Evolutionary conservation across 2,113 vertebrate genomes (phyloP), one percentile per base, ranked within the genome.

Genomic region (Oplegnathus fasciatus): DNA sequence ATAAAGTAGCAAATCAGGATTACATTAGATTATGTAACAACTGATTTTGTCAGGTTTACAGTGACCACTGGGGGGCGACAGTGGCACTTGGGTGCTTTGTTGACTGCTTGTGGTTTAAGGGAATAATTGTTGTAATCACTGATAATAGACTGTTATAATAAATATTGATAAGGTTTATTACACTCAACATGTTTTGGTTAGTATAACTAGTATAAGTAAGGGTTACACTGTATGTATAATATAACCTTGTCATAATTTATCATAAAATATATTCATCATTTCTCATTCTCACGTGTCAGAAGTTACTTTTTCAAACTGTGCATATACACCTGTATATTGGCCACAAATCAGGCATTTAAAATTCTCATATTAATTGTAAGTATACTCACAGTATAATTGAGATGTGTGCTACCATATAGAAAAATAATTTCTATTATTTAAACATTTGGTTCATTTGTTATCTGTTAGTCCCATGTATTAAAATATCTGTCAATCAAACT

Each of bases 1-100:
- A 84, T 48, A 22, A 60, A 79, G 75, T 58, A 74, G 66, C 32
- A 82, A 83, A 88, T 66, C 69, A 30, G 68, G 84, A 88, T 88
- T 83, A 85, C 46, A 11, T 9, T 72, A 26, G 48, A 71, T 94
- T 92, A 93, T 71, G 81, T 89, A 94, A 93, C 75, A 82, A 9
- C 14, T 55, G 68, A 30, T 46, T 71, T 60, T 37, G 6, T 11
- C 5, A 11, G 48, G 7, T 44, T 37, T 26, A 3, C 6, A 30
- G 2, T 44, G 4, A 13, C 82, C 93, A 76, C 61, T 10, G n/a
- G 89, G 60, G 77, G 86, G 87, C 48, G 89, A 78, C 77, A 82
- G 6, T 9, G 37, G 9, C 2, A n/a, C 32, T 2, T 6, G 9
- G 4, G 50, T 13, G 5, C 5, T 46, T 13, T 1, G 15, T 0